Conservation (phyloP, 2,113 vertebrate species). For the Brienomyrus brachyistius region DNA sequence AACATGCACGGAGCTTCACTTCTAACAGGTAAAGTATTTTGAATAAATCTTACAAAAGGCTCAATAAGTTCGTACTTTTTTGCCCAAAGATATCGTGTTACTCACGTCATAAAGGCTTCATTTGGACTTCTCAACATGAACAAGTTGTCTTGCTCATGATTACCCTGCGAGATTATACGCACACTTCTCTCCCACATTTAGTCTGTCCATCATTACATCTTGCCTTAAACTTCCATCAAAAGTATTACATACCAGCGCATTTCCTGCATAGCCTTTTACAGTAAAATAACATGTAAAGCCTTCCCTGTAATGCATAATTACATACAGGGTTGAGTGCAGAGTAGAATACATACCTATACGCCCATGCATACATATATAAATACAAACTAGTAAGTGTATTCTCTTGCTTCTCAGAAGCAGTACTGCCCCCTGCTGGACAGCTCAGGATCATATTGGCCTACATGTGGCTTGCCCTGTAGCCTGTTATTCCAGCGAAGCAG, state of each 20-base stretch:
- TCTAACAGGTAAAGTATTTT: neutral
- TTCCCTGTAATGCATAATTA: slow-evolving; percentile 55
- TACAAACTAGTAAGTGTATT: slow-evolving; percentile 1
- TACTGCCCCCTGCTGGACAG: slow-evolving; percentile 26
- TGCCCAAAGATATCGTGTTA: neutral
- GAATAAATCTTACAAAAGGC: neutral
- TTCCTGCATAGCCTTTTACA: slow-evolving; percentile 2
- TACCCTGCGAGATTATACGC: neutral
- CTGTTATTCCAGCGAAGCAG: neutral
- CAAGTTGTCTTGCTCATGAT: neutral
- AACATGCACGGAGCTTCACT: neutral
- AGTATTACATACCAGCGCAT: neutral
- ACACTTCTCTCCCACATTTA: neutral
- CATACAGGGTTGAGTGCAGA: neutral
- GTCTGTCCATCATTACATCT: neutral
- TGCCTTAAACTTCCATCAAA: neutral
- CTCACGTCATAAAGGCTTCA: neutral
- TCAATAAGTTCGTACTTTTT: neutral
- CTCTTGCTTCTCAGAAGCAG: slow-evolving; percentile 94
- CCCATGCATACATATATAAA: slow-evolving; percentile 22
- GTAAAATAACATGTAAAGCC: slow-evolving; percentile 48
- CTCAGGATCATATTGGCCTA: neutral
- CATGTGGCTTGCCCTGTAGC: neutral
- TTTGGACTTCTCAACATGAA: neutral
- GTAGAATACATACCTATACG: slow-evolving; percentile 31